Conservation (phyloP, 2,113 vertebrate species). For the Amphilophus citrinellus region DNA sequence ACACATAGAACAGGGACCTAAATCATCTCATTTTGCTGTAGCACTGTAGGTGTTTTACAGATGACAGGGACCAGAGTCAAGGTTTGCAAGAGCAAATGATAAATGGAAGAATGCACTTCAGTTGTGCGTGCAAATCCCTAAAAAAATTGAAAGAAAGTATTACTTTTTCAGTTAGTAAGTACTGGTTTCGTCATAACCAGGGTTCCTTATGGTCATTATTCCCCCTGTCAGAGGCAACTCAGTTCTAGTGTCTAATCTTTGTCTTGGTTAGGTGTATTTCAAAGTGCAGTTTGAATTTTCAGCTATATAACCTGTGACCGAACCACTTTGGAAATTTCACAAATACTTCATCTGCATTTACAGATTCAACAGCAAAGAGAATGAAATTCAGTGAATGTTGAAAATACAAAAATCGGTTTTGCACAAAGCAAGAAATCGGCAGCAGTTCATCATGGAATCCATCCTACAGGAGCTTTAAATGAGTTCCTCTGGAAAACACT, state of each 20-base stretch:
- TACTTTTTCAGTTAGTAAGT: neutral
- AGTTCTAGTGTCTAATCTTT: neutral
- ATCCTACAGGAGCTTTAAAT: neutral
- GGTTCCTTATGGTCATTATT: neutral
- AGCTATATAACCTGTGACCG: neutral
- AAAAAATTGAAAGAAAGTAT: neutral
- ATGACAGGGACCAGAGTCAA: neutral
- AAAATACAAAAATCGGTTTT: neutral
- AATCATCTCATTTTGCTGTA: slow-evolving; percentile 22
- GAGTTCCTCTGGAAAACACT: neutral
- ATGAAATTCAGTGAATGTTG: neutral
- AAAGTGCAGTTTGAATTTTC: neutral
- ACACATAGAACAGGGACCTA: slow-evolving; percentile 8
- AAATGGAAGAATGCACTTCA: neutral
- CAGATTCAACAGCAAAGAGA: neutral
- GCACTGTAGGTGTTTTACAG: neutral
- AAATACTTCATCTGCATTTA: neutral
- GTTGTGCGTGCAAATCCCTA: neutral
- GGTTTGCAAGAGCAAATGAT: neutral
- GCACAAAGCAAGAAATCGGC: neutral
- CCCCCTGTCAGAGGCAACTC: neutral
- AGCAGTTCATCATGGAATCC: neutral
- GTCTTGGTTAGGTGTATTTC: neutral
- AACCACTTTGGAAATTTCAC: neutral
- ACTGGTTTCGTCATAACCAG: neutral